phyloP scores from a whole-genome alignment of 2,797 vertebrate genomes.

The Benthosema pterotum region DNA sequence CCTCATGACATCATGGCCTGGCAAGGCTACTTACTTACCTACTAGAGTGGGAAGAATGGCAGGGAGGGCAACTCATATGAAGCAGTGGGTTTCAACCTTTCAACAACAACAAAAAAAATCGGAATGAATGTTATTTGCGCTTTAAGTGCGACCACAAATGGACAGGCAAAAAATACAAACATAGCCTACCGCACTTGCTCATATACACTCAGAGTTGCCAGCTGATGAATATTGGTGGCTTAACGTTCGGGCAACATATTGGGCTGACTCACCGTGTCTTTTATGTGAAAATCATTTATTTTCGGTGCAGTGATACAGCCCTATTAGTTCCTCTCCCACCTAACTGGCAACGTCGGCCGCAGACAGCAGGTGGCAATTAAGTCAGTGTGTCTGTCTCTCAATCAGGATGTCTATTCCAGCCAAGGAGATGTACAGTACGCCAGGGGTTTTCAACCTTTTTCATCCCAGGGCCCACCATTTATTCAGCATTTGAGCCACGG shows the following conservation, averaged over 20 bases:
- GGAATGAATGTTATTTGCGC: too few relatives aligned
- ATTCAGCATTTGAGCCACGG: too few relatives aligned
- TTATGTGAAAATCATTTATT: too few relatives aligned
- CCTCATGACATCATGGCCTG: too few relatives aligned
- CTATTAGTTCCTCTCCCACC: slow-evolving; percentile 31
- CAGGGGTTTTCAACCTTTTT: too few relatives aligned
- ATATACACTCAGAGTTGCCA: slow-evolving; percentile 33
- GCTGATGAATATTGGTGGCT: slow-evolving; percentile 51
- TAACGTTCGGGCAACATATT: slow-evolving; percentile 49
- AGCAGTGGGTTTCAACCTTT: too few relatives aligned
- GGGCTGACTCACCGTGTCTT: not conserved
- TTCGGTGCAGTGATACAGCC: not conserved
- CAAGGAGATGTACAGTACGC: slow-evolving; percentile 31
- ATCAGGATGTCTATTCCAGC: slow-evolving; percentile 35
- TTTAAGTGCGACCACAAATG: slow-evolving; percentile 2
- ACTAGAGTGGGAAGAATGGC: too few relatives aligned
- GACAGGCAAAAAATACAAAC: slow-evolving; percentile 32
- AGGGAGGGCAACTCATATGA: too few relatives aligned
- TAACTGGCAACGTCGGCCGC: slow-evolving; percentile 36
- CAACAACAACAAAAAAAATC: too few relatives aligned
- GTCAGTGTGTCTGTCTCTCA: slow-evolving; percentile 50
- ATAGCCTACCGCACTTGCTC: slow-evolving; percentile 21
- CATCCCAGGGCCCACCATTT: too few relatives aligned
- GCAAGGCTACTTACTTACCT: too few relatives aligned
- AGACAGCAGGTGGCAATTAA: slow-evolving; percentile 51